phyloP scores from a whole-genome alignment of 2,113 vertebrate species.

The Bungarus multicinctus region DNA sequence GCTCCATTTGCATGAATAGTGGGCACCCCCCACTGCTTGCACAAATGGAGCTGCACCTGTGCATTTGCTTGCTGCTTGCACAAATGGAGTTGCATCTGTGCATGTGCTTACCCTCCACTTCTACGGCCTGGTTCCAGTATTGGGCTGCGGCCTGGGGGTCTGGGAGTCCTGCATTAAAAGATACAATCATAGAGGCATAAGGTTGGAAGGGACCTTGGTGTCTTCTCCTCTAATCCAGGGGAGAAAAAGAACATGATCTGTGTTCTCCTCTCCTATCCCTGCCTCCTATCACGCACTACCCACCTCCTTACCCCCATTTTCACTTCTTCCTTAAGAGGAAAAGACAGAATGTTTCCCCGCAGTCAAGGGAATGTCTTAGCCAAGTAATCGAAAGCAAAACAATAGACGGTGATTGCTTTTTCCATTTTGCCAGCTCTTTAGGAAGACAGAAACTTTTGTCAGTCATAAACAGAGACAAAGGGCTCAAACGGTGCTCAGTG shows the following conservation, averaged over 20 bases:
- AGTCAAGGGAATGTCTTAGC: slow-evolving; percentile 11
- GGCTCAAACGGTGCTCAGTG: background rate
- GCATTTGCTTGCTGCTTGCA: no score
- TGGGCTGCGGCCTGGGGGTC: no score
- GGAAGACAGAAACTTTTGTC: slow-evolving; percentile 50
- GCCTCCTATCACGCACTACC: background rate
- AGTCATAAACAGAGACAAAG: slow-evolving; percentile 36
- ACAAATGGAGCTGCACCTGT: background rate
- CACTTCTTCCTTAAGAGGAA: background rate
- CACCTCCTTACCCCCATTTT: background rate
- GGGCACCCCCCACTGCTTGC: background rate
- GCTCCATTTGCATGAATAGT: background rate
- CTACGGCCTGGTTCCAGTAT: no score
- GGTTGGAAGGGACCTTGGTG: no score
- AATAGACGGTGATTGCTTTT: slow-evolving; percentile 39
- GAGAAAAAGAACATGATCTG: background rate
- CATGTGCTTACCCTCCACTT: no score
- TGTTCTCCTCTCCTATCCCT: no score
- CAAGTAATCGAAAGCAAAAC: slow-evolving; percentile 34
- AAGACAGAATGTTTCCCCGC: slow-evolving; percentile 19
- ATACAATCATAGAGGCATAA: background rate
- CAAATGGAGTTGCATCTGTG: no score
- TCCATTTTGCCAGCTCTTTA: slow-evolving; percentile 44
- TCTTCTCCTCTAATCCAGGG: background rate
- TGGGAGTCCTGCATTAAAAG: background rate